Percentiles rank a stretch among this genome's conserved stretches.
Evolutionary conservation across 1,140 invertebrate genomes (phyloP).

Genomic region (Orchesella cincta): DNA sequence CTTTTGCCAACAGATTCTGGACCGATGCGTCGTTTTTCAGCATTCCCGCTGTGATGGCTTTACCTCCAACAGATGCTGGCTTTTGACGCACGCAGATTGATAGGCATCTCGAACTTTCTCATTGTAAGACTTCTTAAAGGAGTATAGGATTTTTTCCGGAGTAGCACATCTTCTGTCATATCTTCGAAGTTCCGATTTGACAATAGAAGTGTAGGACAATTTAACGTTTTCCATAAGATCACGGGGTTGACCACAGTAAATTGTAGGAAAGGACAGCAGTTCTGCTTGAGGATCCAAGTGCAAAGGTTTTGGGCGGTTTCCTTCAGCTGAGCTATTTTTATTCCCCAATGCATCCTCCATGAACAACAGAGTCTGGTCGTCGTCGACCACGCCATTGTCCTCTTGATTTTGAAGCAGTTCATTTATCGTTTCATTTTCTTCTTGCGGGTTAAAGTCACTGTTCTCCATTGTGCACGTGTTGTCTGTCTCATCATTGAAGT

Average conservation of each 20-base stretch:
- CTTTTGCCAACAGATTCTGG: background rate
- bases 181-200: constrained; percentile 21
- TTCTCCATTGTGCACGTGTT: background rate
- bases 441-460: background rate
- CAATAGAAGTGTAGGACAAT: constrained; percentile 30
- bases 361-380: background rate
- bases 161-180: constrained; percentile 20
- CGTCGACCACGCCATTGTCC: background rate
- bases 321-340: constrained; percentile 34
- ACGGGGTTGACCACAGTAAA: constrained; percentile 49
- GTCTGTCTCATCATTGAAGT: background rate
- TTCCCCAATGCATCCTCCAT: background rate
- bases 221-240: constrained; percentile 36
- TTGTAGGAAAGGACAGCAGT: constrained; percentile 51
- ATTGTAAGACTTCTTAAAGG: constrained; percentile 33
- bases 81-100: constrained; percentile 42
- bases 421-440: background rate
- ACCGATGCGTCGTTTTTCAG: background rate
- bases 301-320: constrained; percentile 28
- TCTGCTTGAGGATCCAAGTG: constrained; percentile 44
- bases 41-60: constrained; percentile 34
- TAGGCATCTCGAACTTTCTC: constrained; percentile 32
- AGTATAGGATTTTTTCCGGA: constrained; percentile 5
- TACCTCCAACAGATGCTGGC: constrained; percentile 39
- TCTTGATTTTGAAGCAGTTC: background rate